phyloP scores from a whole-genome alignment of 2,888 invertebrate species.

The Perithous albicinctus region DNA sequence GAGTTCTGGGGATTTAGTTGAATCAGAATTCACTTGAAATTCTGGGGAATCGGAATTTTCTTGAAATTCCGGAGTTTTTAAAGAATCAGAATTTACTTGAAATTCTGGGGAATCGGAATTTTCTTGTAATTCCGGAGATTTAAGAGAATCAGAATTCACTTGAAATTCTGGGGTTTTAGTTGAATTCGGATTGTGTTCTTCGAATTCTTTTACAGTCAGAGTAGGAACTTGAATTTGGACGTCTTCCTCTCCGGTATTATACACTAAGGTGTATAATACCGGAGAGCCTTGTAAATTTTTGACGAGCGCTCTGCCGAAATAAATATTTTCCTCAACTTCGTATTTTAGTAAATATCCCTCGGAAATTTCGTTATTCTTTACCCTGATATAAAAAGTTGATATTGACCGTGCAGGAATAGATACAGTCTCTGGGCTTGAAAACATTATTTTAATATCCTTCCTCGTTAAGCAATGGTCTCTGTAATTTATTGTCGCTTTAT shows the following conservation, averaged over 20 bases:
- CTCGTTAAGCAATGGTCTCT: slow-evolving; percentile 10
- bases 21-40: too few species aligned
- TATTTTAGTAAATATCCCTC: slow-evolving; percentile 44
- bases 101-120: too few species aligned
- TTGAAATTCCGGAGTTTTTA: too few species aligned
- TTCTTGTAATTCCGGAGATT: too few species aligned
- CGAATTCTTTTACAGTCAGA: too few species aligned
- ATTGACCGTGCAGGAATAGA: slow-evolving; percentile 18
- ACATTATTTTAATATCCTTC: slow-evolving; percentile 2
- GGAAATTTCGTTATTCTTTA: not conserved
- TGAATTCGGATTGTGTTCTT: too few species aligned
- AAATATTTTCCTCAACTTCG: slow-evolving; percentile 25
- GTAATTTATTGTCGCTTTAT: slow-evolving; percentile 8
- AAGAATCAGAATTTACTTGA: too few species aligned
- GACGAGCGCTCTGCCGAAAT: slow-evolving; percentile 49
- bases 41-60: too few species aligned
- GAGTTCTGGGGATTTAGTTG: too few species aligned
- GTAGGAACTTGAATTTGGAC: slow-evolving; percentile 2
- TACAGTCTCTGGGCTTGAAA: slow-evolving; percentile 8
- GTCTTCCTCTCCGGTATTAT: not conserved
- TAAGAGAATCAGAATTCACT: too few species aligned
- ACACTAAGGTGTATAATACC: not conserved
- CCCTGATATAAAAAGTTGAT: slow-evolving; percentile 10
- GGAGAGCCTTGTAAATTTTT: slow-evolving; percentile 18
- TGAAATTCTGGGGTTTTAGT: too few species aligned